Conservation (phyloP, 2,113 vertebrate genomes). For the Oreochromis spilurus region DNA sequence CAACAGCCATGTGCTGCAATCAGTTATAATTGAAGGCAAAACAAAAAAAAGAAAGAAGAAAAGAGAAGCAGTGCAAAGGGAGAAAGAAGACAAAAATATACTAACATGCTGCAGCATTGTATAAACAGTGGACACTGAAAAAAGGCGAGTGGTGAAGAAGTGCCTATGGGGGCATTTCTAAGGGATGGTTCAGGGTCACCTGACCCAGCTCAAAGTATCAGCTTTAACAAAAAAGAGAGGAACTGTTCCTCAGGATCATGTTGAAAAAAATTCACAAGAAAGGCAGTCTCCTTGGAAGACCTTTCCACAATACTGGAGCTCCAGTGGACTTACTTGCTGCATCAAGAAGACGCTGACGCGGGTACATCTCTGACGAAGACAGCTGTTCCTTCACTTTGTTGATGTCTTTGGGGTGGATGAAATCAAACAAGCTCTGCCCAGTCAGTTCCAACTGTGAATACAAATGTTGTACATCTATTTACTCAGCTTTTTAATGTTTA, state of each 20-base stretch:
- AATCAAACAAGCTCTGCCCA: slow-evolving; percentile 84
- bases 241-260: neutral
- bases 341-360: slow-evolving; percentile 77
- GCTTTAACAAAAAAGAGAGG: neutral
- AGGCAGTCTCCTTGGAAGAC: neutral
- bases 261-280: neutral
- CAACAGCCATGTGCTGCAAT: neutral
- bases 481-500: neutral
- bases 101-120: neutral
- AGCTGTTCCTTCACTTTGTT: slow-evolving; percentile 87
- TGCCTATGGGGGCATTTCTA: neutral
- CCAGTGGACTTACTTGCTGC: slow-evolving; percentile 74
- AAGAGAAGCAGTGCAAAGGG: neutral
- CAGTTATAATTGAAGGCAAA: neutral
- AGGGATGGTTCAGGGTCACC: neutral
- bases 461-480: neutral
- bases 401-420: slow-evolving; percentile 86
- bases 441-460: slow-evolving; percentile 75
- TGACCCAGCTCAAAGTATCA: neutral
- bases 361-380: slow-evolving; percentile 72
- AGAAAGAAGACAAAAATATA: neutral
- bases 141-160: neutral
- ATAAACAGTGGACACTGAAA: neutral
- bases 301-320: neutral
- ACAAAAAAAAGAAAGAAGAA: neutral